Evolutionary conservation across 2,888 invertebrate genomes (phyloP).

Genomic region (Cybosia mesomella): DNA sequence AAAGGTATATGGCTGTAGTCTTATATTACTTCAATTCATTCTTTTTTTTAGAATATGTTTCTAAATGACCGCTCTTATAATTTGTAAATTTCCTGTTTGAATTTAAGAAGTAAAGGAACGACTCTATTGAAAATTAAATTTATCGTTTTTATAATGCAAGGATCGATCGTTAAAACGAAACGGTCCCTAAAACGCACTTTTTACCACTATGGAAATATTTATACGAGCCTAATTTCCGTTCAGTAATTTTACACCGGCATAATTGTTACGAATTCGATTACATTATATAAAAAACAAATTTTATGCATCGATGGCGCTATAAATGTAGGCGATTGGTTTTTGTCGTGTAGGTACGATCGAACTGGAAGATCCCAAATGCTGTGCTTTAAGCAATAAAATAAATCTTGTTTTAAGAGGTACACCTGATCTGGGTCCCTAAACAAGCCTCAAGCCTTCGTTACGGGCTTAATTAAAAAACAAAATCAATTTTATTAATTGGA

Average conservation of each 20-base stretch:
- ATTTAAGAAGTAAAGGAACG: conserved; percentile 4
- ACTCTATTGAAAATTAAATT: conserved; percentile 17
- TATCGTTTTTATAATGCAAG: conserved; percentile 11
- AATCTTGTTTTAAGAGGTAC: conserved; percentile 82
- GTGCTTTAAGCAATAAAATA: conserved; percentile 85
- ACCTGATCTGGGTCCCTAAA: conserved; percentile 79
- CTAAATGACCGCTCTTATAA: background rate
- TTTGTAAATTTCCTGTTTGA: conserved; percentile 11
- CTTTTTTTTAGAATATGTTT: background rate
- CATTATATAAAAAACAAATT: conserved; percentile 71
- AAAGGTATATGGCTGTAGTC: background rate
- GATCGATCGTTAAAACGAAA: conserved; percentile 28
- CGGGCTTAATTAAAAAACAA: conserved; percentile 86
- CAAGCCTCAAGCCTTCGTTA: conserved; percentile 80
- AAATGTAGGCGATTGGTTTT: conserved; percentile 72
- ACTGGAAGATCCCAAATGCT: conserved; percentile 69
- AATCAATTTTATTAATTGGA: conserved; percentile 87
- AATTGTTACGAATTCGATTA: conserved; percentile 65
- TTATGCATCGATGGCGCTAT: conserved; percentile 68
- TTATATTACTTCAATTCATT: background rate
- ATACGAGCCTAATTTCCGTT: conserved; percentile 61
- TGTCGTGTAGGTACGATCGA: conserved; percentile 63
- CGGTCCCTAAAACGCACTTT: conserved; percentile 36
- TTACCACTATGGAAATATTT: conserved; percentile 56
- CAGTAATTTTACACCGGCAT: conserved; percentile 64